Percentiles rank a stretch among this genome's conserved stretches.
phyloP scores from a whole-genome alignment of 2,888 invertebrate genomes.

The Petrolisthes cinctipes region DNA sequence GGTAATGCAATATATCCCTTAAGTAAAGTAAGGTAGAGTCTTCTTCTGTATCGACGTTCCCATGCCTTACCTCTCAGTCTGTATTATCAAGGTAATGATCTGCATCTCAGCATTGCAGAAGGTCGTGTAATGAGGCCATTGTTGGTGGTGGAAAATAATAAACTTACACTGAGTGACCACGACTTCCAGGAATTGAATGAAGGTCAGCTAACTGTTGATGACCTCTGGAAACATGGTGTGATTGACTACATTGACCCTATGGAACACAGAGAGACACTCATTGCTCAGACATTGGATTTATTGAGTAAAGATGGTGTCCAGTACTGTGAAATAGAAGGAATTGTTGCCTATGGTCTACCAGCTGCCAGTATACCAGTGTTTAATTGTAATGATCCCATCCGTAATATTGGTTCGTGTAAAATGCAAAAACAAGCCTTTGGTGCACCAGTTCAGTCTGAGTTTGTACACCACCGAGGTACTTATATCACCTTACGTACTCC shows the following conservation, averaged over 20 bases:
- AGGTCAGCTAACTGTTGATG: not conserved
- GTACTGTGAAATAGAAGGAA: conserved; percentile 4
- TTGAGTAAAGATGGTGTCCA: not conserved
- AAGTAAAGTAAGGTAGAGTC: not conserved
- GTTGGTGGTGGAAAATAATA: conserved; percentile 2
- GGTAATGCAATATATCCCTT: not conserved
- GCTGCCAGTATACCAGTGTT: not conserved
- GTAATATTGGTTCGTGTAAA: conserved; percentile 19
- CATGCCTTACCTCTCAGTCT: conserved; percentile 1
- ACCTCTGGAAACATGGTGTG: not conserved
- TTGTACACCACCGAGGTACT: not conserved
- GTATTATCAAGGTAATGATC: not conserved
- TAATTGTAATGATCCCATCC: not conserved
- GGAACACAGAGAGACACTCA: conserved; percentile 6
- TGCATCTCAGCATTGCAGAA: not conserved
- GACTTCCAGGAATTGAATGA: not conserved
- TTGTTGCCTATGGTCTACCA: not conserved
- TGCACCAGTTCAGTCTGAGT: not conserved
- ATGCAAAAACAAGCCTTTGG: conserved; percentile 36
- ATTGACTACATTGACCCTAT: conserved; percentile 13
- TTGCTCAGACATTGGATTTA: not conserved
- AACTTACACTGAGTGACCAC: not conserved
- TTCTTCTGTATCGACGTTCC: not conserved
- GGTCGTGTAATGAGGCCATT: conserved; percentile 29
- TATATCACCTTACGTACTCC: not conserved